These are phyloP conservation scores for Ormyrus labotus DNA, from an alignment of 2,888 invertebrate genomes.

Conservation along the genomic window DNA sequence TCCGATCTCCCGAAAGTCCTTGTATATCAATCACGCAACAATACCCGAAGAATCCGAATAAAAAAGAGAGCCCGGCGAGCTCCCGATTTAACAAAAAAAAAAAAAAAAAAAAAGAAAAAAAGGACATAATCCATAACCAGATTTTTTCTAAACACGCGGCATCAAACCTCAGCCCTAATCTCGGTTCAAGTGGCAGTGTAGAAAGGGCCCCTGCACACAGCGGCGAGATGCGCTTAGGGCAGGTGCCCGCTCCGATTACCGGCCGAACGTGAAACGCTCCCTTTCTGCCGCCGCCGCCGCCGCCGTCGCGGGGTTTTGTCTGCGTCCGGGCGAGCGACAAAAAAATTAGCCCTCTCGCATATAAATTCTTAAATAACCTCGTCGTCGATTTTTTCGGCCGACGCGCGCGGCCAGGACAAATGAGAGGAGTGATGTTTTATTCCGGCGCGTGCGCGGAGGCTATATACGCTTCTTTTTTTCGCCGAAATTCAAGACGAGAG, in stretches of 20 bases:
- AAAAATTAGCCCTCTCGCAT: conserved; percentile 20
- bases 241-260: conserved; percentile 68
- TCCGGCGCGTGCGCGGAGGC: not conserved
- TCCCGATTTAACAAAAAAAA: no score
- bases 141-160: no score
- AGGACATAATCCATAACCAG: no score
- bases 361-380: conserved; percentile 50
- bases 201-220: not conserved
- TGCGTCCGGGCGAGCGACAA: conserved; percentile 62
- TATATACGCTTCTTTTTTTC: conserved; percentile 2
- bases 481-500: conserved; percentile 17
- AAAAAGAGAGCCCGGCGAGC: no score
- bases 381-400: conserved; percentile 13
- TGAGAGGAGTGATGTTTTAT: conserved; percentile 43
- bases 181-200: no score
- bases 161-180: no score
- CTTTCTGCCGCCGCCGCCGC: conserved; percentile 54
- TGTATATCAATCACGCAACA: no score
- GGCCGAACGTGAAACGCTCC: conserved; percentile 56
- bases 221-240: conserved; percentile 40
- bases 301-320: conserved; percentile 54
- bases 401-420: conserved; percentile 33
- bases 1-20: no score
- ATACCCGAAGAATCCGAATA: no score
- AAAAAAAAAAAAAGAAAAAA: no score